Evolutionary conservation across 2,113 vertebrate species (phyloP).

Genomic region (Pelmatolapia mariae): DNA sequence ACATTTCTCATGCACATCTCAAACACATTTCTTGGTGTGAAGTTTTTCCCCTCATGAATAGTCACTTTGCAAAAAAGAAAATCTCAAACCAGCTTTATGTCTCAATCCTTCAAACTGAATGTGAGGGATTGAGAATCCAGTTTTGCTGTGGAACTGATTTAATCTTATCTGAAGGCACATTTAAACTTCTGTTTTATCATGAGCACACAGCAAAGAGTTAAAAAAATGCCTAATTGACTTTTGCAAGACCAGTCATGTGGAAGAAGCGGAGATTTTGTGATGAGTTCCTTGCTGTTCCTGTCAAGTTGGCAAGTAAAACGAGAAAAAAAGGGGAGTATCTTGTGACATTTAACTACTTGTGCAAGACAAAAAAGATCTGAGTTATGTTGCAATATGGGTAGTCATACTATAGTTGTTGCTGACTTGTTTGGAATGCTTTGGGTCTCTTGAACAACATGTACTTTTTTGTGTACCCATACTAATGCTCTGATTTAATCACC

Average conservation of each 20-base stretch:
- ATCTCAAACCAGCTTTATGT: neutral
- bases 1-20: slow-evolving; percentile 60
- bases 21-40: slow-evolving; percentile 54
- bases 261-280: neutral
- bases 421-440: neutral
- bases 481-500: neutral
- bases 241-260: neutral
- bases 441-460: neutral
- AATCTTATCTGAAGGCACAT: neutral
- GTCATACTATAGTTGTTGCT: neutral
- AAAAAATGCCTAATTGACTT: neutral
- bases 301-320: neutral
- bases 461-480: neutral
- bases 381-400: neutral
- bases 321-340: neutral
- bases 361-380: neutral
- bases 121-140: neutral
- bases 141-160: neutral
- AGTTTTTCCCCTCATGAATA: slow-evolving; percentile 27
- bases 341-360: neutral
- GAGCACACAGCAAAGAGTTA: neutral
- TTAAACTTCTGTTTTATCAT: neutral
- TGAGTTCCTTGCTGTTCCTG: neutral
- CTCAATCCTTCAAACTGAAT: neutral
- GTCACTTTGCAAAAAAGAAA: neutral